These are phyloP conservation scores for Phalacrocorax pelagicus DNA, from an alignment of 2,113 vertebrate genomes.

Conservation along the genomic window DNA sequence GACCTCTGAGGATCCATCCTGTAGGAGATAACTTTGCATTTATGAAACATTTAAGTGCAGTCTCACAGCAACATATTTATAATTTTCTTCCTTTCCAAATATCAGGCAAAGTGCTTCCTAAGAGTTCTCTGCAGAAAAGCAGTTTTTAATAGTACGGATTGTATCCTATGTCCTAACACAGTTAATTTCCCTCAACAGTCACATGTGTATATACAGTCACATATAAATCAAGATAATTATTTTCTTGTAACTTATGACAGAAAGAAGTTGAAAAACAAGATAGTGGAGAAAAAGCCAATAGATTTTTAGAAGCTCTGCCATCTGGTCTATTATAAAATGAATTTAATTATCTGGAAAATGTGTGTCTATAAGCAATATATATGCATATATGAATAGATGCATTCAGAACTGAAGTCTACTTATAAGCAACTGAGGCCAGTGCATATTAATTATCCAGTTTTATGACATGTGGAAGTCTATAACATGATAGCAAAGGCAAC, in stretches of 20 bases:
- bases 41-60: neutral
- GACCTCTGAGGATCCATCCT: neutral
- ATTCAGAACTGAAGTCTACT: neutral
- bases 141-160: neutral
- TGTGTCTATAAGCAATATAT: neutral
- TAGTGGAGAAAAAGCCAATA: neutral
- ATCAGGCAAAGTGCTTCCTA: neutral
- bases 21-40: neutral
- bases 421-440: neutral
- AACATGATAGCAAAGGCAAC: neutral
- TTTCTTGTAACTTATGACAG: neutral
- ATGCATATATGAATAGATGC: neutral
- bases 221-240: slow-evolving; percentile 3
- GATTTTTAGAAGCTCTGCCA: neutral
- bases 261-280: slow-evolving; percentile 11
- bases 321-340: neutral
- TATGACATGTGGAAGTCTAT: neutral
- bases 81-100: neutral
- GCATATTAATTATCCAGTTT: neutral
- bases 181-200: neutral
- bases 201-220: neutral
- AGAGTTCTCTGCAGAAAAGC: neutral
- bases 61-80: neutral
- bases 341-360: neutral
- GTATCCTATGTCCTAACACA: neutral